Evolutionary conservation across 2,113 vertebrate species (phyloP).

Genomic region (Tychaedon coryphoeus): DNA sequence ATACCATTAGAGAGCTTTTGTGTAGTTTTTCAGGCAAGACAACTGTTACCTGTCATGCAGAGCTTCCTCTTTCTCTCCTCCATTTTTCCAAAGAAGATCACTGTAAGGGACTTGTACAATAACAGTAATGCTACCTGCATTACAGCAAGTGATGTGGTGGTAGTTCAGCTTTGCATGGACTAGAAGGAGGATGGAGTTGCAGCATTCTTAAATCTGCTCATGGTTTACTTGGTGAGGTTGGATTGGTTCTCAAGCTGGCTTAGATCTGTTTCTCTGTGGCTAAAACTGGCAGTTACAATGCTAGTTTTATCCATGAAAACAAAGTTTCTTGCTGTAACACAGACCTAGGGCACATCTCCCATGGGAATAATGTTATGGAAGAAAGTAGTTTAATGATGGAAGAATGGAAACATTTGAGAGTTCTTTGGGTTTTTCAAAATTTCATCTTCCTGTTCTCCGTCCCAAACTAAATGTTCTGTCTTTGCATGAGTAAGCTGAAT

Average conservation of each 20-base stretch:
- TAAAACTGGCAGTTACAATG: not conserved
- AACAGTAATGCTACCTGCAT: not conserved
- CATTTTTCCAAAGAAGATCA: not conserved
- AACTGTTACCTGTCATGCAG: not conserved
- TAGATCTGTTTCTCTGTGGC: not conserved
- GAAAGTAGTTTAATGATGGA: not conserved
- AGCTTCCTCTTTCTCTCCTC: not conserved
- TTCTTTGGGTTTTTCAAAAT: not conserved
- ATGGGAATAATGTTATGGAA: not conserved
- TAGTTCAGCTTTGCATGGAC: not conserved
- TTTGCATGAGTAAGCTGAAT: not conserved
- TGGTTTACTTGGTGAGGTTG: not conserved
- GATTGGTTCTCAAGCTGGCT: not conserved
- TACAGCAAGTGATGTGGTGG: not conserved
- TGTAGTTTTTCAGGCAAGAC: not conserved
- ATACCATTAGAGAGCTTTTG: not conserved
- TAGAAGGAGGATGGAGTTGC: not conserved
- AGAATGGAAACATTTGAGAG: not conserved
- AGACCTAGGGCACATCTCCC: not conserved
- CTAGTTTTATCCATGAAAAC: not conserved
- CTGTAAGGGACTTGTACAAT: not conserved
- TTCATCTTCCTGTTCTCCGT: not conserved
- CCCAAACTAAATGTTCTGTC: not conserved
- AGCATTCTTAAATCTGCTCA: not conserved
- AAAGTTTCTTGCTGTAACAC: not conserved